Evolutionary conservation across 2,888 invertebrate species (phyloP), one percentile per base, ranked within the genome.

Genomic region (Unio pictorum): DNA sequence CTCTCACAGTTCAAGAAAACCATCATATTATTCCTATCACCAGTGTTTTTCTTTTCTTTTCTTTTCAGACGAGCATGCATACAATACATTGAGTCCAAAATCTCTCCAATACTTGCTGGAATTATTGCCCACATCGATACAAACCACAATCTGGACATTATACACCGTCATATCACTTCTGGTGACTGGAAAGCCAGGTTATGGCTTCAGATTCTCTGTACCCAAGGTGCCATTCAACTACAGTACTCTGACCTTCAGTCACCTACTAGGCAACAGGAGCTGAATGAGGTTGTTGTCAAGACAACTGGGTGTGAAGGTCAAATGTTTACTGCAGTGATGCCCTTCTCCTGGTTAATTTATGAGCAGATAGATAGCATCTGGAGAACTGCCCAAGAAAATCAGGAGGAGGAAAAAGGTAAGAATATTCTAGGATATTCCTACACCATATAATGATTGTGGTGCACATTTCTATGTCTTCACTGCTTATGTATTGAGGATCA

Each of bases 301-400:
- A 75, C 78, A 62, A 83, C 81, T 23, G 82, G 83, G 1, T 73
- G 67, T 71, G 78, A 79, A 64, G 78, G 80, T 23, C 66, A 70
- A 5, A 59, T 64, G 34, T 84, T 86, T 62, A 28, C 67, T 57
- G 73, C 78, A 3, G 59, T 64, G 54, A 68, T 86, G 64, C 86
- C 87, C n/a, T 86, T 87, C 71, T 86, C 86, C n/a, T 87, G 87
- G 87, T 23, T 83, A 34, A 71, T 81, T n/a, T 71, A 67, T 45
- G 67, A 76, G 60, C 70, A 69, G 15, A 71, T 82, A n/a, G 72
- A 78, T 59, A 71, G 72, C 26, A 67, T 75, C 20, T 26, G 72
- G 55, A 74, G 67, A 26, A 63, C 72, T 4, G 64, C 75, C 55
- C 55, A 55, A 8, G 67, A 68, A 57, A 56, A 57, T 56, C n/a